phyloP scores from a whole-genome alignment of 2,113 vertebrate species.

The Telmatochromis bifrenatus region DNA sequence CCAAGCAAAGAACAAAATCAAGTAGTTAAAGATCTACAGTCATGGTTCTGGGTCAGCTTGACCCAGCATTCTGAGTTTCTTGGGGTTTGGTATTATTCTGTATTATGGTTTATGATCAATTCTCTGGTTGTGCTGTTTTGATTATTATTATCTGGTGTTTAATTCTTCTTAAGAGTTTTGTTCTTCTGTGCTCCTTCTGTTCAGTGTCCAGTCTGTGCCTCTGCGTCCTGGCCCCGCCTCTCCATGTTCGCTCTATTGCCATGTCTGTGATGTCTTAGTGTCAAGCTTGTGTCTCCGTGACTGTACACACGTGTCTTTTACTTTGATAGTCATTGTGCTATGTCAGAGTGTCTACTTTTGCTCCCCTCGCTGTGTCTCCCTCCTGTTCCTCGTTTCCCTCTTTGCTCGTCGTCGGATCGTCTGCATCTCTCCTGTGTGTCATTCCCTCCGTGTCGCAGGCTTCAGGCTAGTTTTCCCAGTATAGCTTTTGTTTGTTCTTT shows the following conservation, averaged over 20 bases:
- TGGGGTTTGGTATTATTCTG: fast-evolving
- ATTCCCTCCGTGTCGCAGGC: not conserved
- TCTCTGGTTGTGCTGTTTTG: not conserved
- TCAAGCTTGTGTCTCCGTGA: not conserved
- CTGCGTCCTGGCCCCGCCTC: not conserved
- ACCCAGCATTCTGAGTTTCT: not conserved
- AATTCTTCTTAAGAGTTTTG: not conserved
- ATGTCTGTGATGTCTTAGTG: not conserved
- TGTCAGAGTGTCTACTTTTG: not conserved
- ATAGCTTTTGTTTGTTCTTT: not conserved
- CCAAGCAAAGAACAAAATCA: not conserved
- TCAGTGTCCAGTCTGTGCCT: not conserved
- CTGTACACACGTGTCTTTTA: not conserved
- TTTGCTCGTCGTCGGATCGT: fast-evolving
- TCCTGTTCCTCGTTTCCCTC: not conserved
- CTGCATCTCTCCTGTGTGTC: not conserved
- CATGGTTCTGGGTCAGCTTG: not conserved
- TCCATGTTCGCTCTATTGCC: not conserved
- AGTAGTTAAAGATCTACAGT: not conserved
- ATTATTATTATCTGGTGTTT: not conserved
- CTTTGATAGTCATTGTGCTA: fast-evolving
- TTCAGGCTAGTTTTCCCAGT: not conserved
- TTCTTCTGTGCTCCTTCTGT: not conserved
- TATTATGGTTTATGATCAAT: not conserved
- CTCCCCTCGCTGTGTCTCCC: not conserved